Evolutionary conservation across 53 echinoderm and acorn worm species (phyloP), one percentile per base, ranked within the genome.

Genomic region (Mesocentrotus franciscanus): DNA sequence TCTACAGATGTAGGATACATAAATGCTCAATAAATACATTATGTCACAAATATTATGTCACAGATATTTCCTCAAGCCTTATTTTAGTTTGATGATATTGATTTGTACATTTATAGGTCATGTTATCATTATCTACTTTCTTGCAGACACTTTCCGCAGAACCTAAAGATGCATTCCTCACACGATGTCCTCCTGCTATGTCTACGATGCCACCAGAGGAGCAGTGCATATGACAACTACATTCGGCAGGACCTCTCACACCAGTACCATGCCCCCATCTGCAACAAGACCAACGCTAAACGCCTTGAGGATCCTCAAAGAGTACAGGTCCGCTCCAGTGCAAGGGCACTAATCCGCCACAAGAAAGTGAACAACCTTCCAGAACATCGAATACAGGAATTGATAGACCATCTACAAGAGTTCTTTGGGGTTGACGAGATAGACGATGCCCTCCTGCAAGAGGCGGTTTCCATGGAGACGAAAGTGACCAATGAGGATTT

Each of bases 161-260:
- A 94, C 75, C 92, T 97, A 66, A 98, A 98, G 89, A 96, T 96
- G 87, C 98, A 99, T 92, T 97, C 99, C 17, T 99, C 99, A 1
- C 99, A 99, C 90, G 99, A 99, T 76, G 96, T 98, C 59, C 95
- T 99, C 34, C 97, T 99, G 11, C 93, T 99, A 18, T 99, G 99
- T 62, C 95, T 97, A 0, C 61, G 83, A 29, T 99, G 99, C 70
- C 99, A 99, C 78, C 98, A 98, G 64, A 93, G 78, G 66, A 99
- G 97, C 89, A 95, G 97, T 61, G 83, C 32, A 70, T 96, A 96
- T 39, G 99, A 99, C 95, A 97, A 92, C 29, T 15, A 61, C 27
- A 75, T 97, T 29, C 96, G 99, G 29, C 93, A 96, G 11, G 18
- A 90, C 16, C 92, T 99, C 2, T 96, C 96, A 4, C 61, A 96